A percentile compares a stretch with the other conserved stretches of the same genome.
Evolutionary conservation across 2,888 invertebrate genomes (phyloP).

Genomic region (Agrotis segetum): DNA sequence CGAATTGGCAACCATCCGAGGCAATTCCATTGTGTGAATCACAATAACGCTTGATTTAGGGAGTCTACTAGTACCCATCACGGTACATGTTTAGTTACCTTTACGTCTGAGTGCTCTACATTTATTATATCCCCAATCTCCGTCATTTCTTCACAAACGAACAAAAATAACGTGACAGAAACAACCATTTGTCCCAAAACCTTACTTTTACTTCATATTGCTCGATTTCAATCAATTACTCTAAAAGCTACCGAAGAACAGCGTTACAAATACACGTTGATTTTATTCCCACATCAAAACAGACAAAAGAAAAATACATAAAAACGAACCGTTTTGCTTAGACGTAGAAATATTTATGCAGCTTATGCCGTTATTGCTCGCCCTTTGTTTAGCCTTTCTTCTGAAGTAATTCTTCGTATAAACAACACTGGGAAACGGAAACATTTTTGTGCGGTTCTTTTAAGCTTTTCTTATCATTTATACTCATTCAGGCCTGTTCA

Average conservation of each 20-base stretch:
- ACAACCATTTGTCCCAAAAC: constrained; percentile 23
- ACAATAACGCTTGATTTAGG: constrained; percentile 38
- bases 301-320: constrained; percentile 39
- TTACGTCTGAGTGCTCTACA: constrained; percentile 21
- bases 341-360: constrained; percentile 61
- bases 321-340: constrained; percentile 44
- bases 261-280: constrained; percentile 1
- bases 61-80: constrained; percentile 14
- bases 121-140: constrained; percentile 32
- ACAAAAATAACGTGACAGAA: constrained; percentile 21
- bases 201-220: constrained; percentile 29
- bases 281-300: constrained; percentile 44
- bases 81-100: constrained; percentile 8
- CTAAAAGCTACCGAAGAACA: constrained; percentile 28
- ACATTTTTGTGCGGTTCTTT: constrained; percentile 32
- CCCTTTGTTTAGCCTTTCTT: constrained; percentile 51
- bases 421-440: constrained; percentile 47
- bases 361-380: constrained; percentile 51
- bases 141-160: constrained; percentile 13
- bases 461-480: constrained; percentile 2
- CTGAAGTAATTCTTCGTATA: constrained; percentile 45
- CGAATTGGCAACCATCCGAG: constrained; percentile 17
- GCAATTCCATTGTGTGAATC: constrained; percentile 18
- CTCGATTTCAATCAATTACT: constrained; percentile 28
- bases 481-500: constrained; percentile 1